Conservation (phyloP, 2,888 invertebrate species). For the Temnothorax ravouxi region DNA sequence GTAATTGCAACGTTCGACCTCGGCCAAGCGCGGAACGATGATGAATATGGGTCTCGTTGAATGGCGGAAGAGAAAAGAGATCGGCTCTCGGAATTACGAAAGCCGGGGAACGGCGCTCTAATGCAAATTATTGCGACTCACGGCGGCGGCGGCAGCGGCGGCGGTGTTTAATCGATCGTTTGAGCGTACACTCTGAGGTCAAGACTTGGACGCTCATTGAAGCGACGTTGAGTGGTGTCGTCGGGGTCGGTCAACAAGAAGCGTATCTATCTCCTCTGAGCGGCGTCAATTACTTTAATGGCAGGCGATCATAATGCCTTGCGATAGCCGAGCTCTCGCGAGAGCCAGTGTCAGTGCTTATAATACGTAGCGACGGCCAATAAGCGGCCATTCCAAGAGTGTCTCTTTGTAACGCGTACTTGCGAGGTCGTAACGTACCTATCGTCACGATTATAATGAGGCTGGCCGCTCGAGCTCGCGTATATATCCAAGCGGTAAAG, state of each 20-base stretch:
- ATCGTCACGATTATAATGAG: constrained; percentile 34
- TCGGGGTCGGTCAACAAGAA: constrained; percentile 65
- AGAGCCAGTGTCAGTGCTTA: constrained; percentile 67
- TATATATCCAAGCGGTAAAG: background rate
- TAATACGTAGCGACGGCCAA: constrained; percentile 67
- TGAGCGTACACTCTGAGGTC: constrained; percentile 43
- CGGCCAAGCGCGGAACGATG: constrained; percentile 42
- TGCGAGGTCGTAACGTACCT: constrained; percentile 47
- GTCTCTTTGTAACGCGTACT: constrained; percentile 70
- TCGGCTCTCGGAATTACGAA: constrained; percentile 55
- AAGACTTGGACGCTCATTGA: constrained; percentile 51
- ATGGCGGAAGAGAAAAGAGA: constrained; percentile 56
- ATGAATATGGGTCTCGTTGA: constrained; percentile 55
- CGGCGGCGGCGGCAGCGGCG: constrained; percentile 29
- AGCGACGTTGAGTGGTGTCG: constrained; percentile 61
- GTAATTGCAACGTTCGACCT: constrained; percentile 43
- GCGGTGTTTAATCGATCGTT: constrained; percentile 53
- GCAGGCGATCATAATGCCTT: constrained; percentile 67
- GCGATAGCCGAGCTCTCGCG: constrained; percentile 35
- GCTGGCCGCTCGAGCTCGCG: constrained; percentile 24
- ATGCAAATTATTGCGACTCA: constrained; percentile 54
- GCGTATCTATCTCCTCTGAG: constrained; percentile 67
- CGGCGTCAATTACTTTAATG: constrained; percentile 74
- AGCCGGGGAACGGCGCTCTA: constrained; percentile 41
- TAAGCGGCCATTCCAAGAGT: constrained; percentile 61